Conservation (phyloP, 2,888 invertebrate species). For the Plebejus melissa region DNA sequence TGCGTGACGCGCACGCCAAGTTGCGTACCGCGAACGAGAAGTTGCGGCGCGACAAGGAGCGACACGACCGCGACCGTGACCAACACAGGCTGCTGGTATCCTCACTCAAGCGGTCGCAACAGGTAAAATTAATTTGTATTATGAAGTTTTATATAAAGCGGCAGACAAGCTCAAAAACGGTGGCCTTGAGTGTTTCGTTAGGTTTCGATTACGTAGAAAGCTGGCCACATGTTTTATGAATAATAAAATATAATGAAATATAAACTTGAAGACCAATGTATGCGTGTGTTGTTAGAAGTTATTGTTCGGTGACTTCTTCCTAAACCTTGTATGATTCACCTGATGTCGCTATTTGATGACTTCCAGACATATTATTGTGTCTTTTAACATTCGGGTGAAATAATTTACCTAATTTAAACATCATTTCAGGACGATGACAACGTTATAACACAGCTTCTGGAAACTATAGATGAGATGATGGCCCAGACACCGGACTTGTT, state of each 20-base stretch:
- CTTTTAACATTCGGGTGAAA: neutral
- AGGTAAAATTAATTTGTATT: slow-evolving; percentile 48
- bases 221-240: no score
- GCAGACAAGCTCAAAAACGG: no score
- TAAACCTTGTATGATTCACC: no score
- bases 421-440: slow-evolving; percentile 83
- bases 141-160: no score
- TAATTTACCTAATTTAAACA: neutral
- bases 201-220: no score
- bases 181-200: no score
- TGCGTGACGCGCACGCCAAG: slow-evolving; percentile 95
- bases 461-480: slow-evolving; percentile 89
- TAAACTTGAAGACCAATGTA: no score
- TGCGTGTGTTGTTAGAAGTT: no score
- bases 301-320: no score
- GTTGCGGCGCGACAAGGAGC: slow-evolving; percentile 90
- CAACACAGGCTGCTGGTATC: slow-evolving; percentile 71
- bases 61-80: slow-evolving; percentile 89
- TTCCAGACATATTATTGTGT: no score
- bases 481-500: slow-evolving; percentile 86
- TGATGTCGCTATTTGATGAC: no score
- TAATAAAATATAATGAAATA: no score
- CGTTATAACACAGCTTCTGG: slow-evolving; percentile 84
- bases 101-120: slow-evolving; percentile 72
- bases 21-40: slow-evolving; percentile 94